Evolutionary conservation across 2,113 vertebrate genomes (phyloP), one percentile per base, ranked within the genome.

Genomic region (Corythaeola cristata): DNA sequence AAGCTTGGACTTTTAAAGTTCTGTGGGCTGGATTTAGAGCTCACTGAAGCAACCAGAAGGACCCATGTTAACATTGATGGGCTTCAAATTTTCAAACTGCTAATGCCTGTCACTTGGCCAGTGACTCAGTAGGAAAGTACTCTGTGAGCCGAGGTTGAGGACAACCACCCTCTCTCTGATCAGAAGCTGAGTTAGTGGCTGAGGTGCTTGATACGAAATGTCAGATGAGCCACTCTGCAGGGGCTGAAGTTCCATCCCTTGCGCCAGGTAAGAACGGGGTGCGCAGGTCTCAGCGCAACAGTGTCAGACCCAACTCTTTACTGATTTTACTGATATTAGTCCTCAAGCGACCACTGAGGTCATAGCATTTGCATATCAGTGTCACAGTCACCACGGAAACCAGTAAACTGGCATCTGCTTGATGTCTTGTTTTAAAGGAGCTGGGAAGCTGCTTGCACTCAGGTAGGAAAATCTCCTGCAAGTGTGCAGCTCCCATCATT

Each of bases 301-400:
- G n/a, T 4, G 33, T 27, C 2, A 3, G 50, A 75, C n/a, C 35
- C 22, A 76, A 17, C 52, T 75, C 73, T 20, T 67, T 3, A 21
- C 55, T 68, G 12, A 11, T 56, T 75, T 56, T n/a, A 76, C 35
- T 41, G 50, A 7, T 26, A 58, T 35, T 37, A 52, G 74, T 39
- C 74, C 75, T 88, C 63, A 92, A 88, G 91, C 55, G 95, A 95
- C 95, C 91, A 44, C 84, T 24, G 82, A 81, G 97, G 96, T 96
- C 95, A 95, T 83, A 88, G 60, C 75, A 79, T 45, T 81, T 68
- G 55, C 89, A 76, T 85, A 73, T 58, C 72, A 75, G 68, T 58
- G 88, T 80, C 93, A 71, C 50, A 71, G 93, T 94, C 95, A 62
- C 97, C 92, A 78, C 60, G 84, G 97, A 75, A 96, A 96, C 53